Conservation (phyloP, 2,888 invertebrate genomes). For the Bibio marci region DNA sequence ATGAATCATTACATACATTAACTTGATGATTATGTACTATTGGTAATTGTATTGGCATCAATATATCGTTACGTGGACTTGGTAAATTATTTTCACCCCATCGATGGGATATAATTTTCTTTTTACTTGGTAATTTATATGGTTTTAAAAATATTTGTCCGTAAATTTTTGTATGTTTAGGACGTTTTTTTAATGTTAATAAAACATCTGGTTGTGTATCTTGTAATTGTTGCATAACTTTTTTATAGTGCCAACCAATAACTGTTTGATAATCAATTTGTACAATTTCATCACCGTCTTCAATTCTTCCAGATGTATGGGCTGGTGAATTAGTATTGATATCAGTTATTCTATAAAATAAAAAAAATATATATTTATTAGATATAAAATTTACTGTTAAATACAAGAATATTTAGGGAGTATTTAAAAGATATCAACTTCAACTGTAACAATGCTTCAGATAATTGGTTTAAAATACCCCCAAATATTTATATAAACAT, state of each 20-base stretch:
- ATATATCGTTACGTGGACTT: constrained; percentile 39
- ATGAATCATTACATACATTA: constrained; percentile 8
- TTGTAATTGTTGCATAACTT: constrained; percentile 52
- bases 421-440: background rate
- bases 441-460: background rate
- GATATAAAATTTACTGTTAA: background rate
- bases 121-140: constrained; percentile 53
- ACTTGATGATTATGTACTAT: constrained; percentile 29
- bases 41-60: constrained; percentile 40
- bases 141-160: constrained; percentile 50
- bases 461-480: too few relatives aligned
- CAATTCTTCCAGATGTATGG: constrained; percentile 80
- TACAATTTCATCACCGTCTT: constrained; percentile 91
- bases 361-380: constrained; percentile 14
- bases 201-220: constrained; percentile 68
- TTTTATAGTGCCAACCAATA: constrained; percentile 68
- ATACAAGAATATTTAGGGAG: background rate
- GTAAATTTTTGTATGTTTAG: constrained; percentile 62
- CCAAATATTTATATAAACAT: background rate
- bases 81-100: constrained; percentile 55
- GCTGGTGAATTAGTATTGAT: constrained; percentile 86
- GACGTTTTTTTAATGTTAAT: constrained; percentile 65
- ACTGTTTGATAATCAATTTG: constrained; percentile 63
- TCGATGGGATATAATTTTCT: constrained; percentile 42
- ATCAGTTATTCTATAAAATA: constrained; percentile 57